Evolutionary conservation across 2,113 vertebrate genomes (phyloP).

Genomic region (Tinamus guttatus): DNA sequence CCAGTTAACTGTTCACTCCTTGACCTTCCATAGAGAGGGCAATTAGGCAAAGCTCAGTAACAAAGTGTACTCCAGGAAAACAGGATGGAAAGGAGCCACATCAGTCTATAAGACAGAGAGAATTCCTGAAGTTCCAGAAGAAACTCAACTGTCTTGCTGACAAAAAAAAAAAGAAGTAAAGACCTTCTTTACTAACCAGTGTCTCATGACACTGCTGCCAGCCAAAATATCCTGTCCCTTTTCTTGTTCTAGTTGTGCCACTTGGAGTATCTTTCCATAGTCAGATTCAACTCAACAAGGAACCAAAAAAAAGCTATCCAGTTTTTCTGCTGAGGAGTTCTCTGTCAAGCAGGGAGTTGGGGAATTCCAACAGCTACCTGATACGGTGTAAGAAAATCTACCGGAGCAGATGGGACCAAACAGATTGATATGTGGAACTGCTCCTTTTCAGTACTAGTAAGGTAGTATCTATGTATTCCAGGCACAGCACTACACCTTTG

Average conservation of each 20-base stretch:
- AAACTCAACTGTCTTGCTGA: background rate
- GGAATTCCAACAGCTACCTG: background rate
- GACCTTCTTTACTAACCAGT: background rate
- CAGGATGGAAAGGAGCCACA: background rate
- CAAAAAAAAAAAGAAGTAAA: background rate
- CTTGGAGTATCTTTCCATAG: background rate
- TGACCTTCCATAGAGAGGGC: background rate
- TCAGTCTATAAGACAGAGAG: background rate
- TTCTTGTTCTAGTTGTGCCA: background rate
- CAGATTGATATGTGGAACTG: background rate
- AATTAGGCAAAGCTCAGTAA: background rate
- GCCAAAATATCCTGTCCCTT: fast-evolving
- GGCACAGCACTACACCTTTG: background rate
- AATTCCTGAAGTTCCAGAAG: background rate
- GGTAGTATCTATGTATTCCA: background rate
- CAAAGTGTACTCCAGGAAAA: background rate
- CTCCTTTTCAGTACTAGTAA: background rate
- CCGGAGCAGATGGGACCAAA: background rate
- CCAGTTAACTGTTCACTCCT: background rate
- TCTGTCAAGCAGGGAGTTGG: background rate
- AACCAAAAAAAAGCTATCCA: background rate
- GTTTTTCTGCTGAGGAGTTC: background rate
- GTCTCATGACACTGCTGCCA: background rate
- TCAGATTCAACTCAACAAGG: background rate
- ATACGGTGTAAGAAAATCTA: background rate